Conservation (phyloP, 37 sponge, comb jelly and placozoan genomes). For the Spongilla lacustris region DNA sequence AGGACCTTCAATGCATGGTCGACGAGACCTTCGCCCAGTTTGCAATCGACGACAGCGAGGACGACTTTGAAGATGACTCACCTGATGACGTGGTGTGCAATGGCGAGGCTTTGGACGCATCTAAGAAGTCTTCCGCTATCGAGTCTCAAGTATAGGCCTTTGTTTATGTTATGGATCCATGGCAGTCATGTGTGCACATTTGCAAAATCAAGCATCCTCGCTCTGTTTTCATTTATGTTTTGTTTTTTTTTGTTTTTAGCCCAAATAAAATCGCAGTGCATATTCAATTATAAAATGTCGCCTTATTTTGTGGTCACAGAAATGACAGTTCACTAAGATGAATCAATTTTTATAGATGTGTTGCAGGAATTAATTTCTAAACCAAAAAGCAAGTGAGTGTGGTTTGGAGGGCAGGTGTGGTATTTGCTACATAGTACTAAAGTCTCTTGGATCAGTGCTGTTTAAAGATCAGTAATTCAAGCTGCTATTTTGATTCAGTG, state of each 20-base stretch:
- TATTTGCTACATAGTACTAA: too few relatives aligned
- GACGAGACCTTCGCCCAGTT: slow-evolving; percentile 80
- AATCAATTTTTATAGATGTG: too few relatives aligned
- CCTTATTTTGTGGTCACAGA: background rate
- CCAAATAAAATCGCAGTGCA: background rate
- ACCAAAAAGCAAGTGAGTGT: too few relatives aligned
- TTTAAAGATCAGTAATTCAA: too few relatives aligned
- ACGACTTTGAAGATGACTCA: slow-evolving; percentile 45
- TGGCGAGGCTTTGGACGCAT: background rate
- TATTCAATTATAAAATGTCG: background rate
- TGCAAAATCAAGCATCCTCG: background rate
- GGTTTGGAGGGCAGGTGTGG: too few relatives aligned
- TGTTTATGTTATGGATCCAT: too few relatives aligned
- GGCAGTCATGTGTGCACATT: background rate
- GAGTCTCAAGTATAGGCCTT: background rate
- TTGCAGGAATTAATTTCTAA: too few relatives aligned
- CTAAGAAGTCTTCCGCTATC: background rate
- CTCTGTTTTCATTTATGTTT: background rate
- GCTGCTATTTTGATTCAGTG: too few relatives aligned
- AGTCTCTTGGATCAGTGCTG: too few relatives aligned
- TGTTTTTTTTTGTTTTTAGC: background rate
- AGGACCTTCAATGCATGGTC: slow-evolving; percentile 39
- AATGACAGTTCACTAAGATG: background rate
- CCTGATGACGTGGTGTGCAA: slow-evolving; percentile 9
- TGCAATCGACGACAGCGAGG: slow-evolving; percentile 71